Evolutionary conservation across 2,888 invertebrate species (phyloP).

Genomic region (Drosophila hamatofila): DNA sequence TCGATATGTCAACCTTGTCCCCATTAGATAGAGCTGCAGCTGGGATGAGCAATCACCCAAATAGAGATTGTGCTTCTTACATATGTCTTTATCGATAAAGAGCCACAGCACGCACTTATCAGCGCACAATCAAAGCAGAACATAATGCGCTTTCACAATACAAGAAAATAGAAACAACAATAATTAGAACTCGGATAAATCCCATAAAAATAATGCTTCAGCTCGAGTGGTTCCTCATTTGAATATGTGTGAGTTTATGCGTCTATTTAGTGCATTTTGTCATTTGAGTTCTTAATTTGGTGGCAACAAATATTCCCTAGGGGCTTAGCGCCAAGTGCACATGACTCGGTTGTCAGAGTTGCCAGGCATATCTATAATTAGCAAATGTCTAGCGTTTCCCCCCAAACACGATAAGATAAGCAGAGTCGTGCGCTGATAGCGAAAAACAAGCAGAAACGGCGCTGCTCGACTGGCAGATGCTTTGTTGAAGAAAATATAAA

Average conservation of each 20-base stretch:
- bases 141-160: conserved; percentile 46
- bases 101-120: conserved; percentile 63
- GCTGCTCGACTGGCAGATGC: conserved; percentile 1
- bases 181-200: conserved; percentile 19
- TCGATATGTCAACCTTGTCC: conserved; percentile 72
- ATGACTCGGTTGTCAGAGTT: conserved; percentile 59
- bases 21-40: conserved; percentile 54
- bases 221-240: conserved; percentile 23
- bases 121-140: conserved; percentile 70
- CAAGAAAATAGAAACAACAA: conserved; percentile 7
- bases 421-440: conserved; percentile 28
- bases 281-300: conserved; percentile 20
- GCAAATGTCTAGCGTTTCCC: conserved; percentile 62
- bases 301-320: conserved; percentile 9
- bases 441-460: background rate
- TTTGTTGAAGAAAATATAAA: background rate
- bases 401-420: conserved; percentile 66
- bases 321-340: conserved; percentile 61
- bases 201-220: conserved; percentile 19
- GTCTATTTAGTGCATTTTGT: conserved; percentile 52
- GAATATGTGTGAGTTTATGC: conserved; percentile 12
- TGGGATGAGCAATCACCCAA: conserved; percentile 59
- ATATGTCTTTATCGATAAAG: conserved; percentile 57
- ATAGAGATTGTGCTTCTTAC: conserved; percentile 15
- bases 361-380: conserved; percentile 71